Evolutionary conservation across 2,113 vertebrate genomes (phyloP), one percentile per base, ranked within the genome.

Genomic region (Sylvietta virens): DNA sequence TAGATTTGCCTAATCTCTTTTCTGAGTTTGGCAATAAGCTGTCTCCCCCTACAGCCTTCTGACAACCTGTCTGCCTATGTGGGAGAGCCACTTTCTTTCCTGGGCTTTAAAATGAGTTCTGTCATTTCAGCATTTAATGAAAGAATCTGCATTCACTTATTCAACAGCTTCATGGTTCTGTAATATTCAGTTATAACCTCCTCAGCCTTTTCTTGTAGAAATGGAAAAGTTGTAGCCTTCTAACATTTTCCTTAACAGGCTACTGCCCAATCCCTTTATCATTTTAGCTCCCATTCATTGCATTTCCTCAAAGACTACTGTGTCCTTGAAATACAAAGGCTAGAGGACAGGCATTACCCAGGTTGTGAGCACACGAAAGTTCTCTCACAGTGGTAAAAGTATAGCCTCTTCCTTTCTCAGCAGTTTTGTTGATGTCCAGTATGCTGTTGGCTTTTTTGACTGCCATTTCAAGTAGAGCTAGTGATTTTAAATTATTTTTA

Each of bases 291-390:
- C 12, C 2, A 1, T 64, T 81, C 6, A 16, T n/a, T 71, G 0
- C 71, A 19, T 82, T 69, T 88, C 13, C 20, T 84, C 56, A 45
- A 65, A 72, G 9, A 44, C 10, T 6, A 18, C 18, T n/a, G 2
- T 33, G 13, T 62, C 17, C 15, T 81, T 91, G 56, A 77, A 78
- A 51, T 47, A 42, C 1, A 62, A 50, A 78, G 24, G 51, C 17
- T 19, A 81, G 30, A 72, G 8, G 6, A 33, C 23, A 70, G 7
- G 1, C 11, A 21, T 58, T 71, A 62, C 7, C 58, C 16, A 60
- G 40, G 40, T 48, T 0, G 0, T 27, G 7, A 84, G 28, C 11
- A 45, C 16, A 72, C 3, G 2, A n/a, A 58, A 22, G 5, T 21
- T 74, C 54, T 67, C 64, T 26, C 14, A 65, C 3, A 10, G 22